Percentiles rank a stretch among this genome's conserved stretches.
These are phyloP conservation scores for Abramis brama DNA, from an alignment of 2,113 vertebrate genomes.

Conservation along the genomic window DNA sequence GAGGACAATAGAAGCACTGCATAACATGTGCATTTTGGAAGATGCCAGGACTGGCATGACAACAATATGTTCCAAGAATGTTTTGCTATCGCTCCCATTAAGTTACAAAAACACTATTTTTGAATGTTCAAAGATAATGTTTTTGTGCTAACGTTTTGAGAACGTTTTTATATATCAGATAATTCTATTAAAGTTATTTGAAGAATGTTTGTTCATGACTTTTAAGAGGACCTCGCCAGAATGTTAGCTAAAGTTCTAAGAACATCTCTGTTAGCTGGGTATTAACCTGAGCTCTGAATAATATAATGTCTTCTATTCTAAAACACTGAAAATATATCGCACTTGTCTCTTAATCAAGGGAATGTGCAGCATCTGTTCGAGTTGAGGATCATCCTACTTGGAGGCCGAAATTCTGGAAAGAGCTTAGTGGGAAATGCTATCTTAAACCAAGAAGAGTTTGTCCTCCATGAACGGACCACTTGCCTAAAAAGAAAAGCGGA, in stretches of 20 bases:
- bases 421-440: slow-evolving; percentile 68
- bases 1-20: background rate
- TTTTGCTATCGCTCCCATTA: too few species aligned
- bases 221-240: too few species aligned
- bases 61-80: too few species aligned
- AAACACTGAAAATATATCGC: background rate
- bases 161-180: too few species aligned
- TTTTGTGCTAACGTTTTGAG: too few species aligned
- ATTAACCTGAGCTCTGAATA: background rate
- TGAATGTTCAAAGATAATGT: too few species aligned
- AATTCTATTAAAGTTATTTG: too few species aligned
- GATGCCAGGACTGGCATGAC: background rate
- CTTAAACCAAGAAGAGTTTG: slow-evolving; percentile 70
- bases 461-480: slow-evolving; percentile 65
- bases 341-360: background rate
- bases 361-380: slow-evolving; percentile 35
- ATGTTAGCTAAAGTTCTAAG: too few species aligned
- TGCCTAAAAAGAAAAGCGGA: slow-evolving; percentile 62
- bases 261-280: too few species aligned
- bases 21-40: slow-evolving; percentile 8
- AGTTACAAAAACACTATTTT: too few species aligned
- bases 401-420: slow-evolving; percentile 74
- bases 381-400: slow-evolving; percentile 70
- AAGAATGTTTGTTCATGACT: too few species aligned
- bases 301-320: background rate